Evolutionary conservation across 2,113 vertebrate species (phyloP), one percentile per base, ranked within the genome.

Genomic region (Catagonus wagneri): DNA sequence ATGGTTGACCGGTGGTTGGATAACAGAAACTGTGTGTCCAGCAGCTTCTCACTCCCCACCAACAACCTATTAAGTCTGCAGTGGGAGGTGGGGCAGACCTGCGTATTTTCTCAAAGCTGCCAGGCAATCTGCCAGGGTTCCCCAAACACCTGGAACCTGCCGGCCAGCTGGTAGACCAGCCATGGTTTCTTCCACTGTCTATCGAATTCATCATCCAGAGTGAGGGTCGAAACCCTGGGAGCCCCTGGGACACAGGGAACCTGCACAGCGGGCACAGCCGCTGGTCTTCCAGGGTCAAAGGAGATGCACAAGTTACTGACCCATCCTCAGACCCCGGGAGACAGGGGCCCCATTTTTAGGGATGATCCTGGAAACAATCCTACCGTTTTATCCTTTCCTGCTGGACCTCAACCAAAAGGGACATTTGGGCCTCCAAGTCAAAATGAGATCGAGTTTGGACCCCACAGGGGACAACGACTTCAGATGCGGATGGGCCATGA

Each of bases 321-420:
- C 56, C 4, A 10, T 3, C 50, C 74, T 61, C 23, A 8, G 72
- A 9, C 5, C 36, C 63, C 29, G 0, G 27, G 60, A n/a, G 36
- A 34, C 0, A 0, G 3, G 1, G 8, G 68, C 3, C 44, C 54
- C 56, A 9, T 13, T 3, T 50, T 39, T 22, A 19, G 54, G 63
- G 66, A 52, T 4, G 32, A 15, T 1, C 4, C 34, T 0, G 19
- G 1, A 13, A 54, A 14, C 7, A 17, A 7, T 3, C 0, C 0
- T 0, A 11, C 36, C 39, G 23, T 58, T 50, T 20, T 13, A 11
- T 34, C 65, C n/a, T 12, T 36, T 39, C 22, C 34, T 0, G 6
- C 44, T 27, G 60, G 61, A n/a, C 27, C 27, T 60, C 27, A 36
- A 8, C 23, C 20, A 76, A 29, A 74, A 23, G 68, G 65, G 52